Evolutionary conservation across 2,797 vertebrate species (phyloP), one percentile per base, ranked within the genome.

Genomic region (Fratercula arctica): DNA sequence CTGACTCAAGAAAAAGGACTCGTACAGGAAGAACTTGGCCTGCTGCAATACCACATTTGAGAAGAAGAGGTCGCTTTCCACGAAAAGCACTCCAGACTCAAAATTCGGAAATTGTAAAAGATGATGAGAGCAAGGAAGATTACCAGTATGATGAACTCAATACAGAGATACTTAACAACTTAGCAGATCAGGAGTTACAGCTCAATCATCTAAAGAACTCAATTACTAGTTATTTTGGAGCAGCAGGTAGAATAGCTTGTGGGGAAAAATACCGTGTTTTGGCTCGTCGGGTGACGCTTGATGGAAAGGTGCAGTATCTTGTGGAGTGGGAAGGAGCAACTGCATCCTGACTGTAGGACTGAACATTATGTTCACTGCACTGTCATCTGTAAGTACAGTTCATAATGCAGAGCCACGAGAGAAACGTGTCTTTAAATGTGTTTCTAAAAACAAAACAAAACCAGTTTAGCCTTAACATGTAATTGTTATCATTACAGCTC

Each of bases 251-350:
- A 94, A 98, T 99, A 98, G 99, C 99, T 59, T 99, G 99, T 68
- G 99, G 99, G 31, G 99, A 99, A 96, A 99, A 99, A 88, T 99
- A 99, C 96, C 98, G 99, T 85, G 98, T 99, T 67, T 97, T 99
- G 97, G 99, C 99, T 96, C 98, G 99, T 68, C 98, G 99, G 73
- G 99, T 99, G 97, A 99, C 99, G 4, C 98, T 99, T 54, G 99
- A 99, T 33, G 99, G 99, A 78, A 99, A 99, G 98, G 99, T 99
- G 98, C 99, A 99, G 99, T 99, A 99, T 96, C 98, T 99, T 96
- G 99, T 99, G 97, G 99, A 99, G 96, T 99, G 99, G 99, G 99
- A 99, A 98, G 99, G 99, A 94, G 99, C 99, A 89, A 99, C 99
- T 90, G 99, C 99, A 64, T 99, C 99, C 82, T 99, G 99, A 98